These are phyloP conservation scores for Drosophila novamexicana DNA, from an alignment of 1,140 invertebrate genomes.

Conservation along the genomic window DNA sequence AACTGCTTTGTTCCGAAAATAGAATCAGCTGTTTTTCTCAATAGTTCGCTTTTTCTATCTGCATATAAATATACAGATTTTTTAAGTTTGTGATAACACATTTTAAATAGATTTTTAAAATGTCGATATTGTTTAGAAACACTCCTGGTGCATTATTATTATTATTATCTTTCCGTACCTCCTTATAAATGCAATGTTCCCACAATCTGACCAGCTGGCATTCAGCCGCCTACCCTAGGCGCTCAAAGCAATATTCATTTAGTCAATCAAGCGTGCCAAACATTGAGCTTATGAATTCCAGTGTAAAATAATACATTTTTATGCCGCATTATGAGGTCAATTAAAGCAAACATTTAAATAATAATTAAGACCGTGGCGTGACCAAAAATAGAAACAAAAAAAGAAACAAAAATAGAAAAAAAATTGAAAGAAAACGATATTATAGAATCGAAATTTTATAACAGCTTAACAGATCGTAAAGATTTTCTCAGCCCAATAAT, in stretches of 20 bases:
- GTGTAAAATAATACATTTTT: conserved; percentile 61
- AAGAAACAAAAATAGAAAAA: conserved; percentile 16
- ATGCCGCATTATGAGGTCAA: conserved; percentile 66
- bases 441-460: conserved; percentile 51
- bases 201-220: conserved; percentile 13
- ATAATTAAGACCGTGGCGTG: conserved; percentile 53
- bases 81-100: no score
- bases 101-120: background rate
- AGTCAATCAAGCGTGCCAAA: conserved; percentile 36
- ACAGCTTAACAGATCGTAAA: conserved; percentile 76
- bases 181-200: background rate
- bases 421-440: conserved; percentile 36
- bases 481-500: conserved; percentile 62
- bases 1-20: no score
- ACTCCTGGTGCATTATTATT: background rate
- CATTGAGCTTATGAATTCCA: conserved; percentile 17
- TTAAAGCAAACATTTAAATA: conserved; percentile 67
- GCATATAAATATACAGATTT: no score
- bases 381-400: conserved; percentile 48
- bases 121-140: no score
- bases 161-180: no score
- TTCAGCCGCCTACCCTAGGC: background rate
- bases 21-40: no score
- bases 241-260: conserved; percentile 12
- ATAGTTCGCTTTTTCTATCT: no score